These are phyloP conservation scores for Drosophila funebris DNA, from an alignment of 1,140 invertebrate genomes.

Conservation along the genomic window DNA sequence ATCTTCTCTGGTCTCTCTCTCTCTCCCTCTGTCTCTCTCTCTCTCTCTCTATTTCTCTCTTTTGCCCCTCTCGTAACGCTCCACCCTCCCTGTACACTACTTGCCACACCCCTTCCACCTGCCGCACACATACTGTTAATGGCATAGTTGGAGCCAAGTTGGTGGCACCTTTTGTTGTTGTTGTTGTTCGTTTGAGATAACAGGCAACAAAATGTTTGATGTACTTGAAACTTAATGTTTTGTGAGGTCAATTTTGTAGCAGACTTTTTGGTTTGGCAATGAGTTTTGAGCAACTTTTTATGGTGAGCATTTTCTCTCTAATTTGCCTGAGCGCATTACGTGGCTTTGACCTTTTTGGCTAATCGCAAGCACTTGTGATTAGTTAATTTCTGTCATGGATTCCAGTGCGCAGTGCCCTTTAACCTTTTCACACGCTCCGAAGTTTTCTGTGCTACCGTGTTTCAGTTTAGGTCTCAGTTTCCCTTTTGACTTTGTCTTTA, in stretches of 20 bases:
- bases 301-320: slow-evolving; percentile 3
- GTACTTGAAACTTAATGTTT: slow-evolving; percentile 79
- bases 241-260: slow-evolving; percentile 62
- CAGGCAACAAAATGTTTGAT: slow-evolving; percentile 78
- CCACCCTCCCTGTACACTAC: not conserved
- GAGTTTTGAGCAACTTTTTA: slow-evolving; percentile 10
- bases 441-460: not conserved
- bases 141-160: slow-evolving; percentile 61
- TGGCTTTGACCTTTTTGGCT: slow-evolving; percentile 22
- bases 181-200: slow-evolving; percentile 56
- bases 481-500: not conserved
- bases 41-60: too few relatives aligned
- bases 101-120: slow-evolving; percentile 16
- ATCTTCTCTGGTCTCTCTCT: slow-evolving; percentile 25
- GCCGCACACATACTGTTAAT: not conserved
- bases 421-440: slow-evolving; percentile 61
- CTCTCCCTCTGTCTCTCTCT: not conserved
- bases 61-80: too few relatives aligned
- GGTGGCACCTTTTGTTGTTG: slow-evolving; percentile 69
- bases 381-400: slow-evolving; percentile 11
- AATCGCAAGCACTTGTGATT: slow-evolving; percentile 39
- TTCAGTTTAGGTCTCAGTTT: not conserved
- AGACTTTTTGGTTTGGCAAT: slow-evolving; percentile 2
- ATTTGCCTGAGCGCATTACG: slow-evolving; percentile 15
- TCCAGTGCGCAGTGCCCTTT: slow-evolving; percentile 35